Percentiles rank a stretch among this genome's conserved stretches.
Evolutionary conservation across 2,888 invertebrate genomes (phyloP).

Genomic region (Ophion slaviceki): DNA sequence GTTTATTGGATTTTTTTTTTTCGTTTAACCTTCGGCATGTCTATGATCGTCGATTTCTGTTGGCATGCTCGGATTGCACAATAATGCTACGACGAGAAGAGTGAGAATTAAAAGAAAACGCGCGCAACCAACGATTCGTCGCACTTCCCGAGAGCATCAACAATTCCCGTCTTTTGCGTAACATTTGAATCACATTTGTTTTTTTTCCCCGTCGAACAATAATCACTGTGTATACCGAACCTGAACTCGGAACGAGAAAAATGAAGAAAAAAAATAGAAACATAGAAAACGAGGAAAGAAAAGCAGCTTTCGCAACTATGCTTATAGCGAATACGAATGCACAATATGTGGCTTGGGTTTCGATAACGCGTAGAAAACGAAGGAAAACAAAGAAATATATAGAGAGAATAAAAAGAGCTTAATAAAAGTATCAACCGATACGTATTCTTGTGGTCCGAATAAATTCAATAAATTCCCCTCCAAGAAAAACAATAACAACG

Average conservation of each 20-base stretch:
- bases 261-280: not conserved
- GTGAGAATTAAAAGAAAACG: not conserved
- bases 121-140: not conserved
- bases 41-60: conserved; percentile 54
- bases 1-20: not conserved
- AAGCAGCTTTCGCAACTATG: conserved; percentile 18
- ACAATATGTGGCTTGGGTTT: conserved; percentile 13
- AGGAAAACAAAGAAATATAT: not conserved
- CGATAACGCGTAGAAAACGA: conserved; percentile 18
- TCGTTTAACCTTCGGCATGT: conserved; percentile 43
- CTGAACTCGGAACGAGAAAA: not conserved
- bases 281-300: not conserved
- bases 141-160: no score
- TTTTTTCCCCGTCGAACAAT: not conserved
- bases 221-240: not conserved
- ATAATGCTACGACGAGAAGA: conserved; percentile 9
- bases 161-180: no score
- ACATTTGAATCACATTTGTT: not conserved
- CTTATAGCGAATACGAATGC: conserved; percentile 22
- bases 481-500: not conserved
- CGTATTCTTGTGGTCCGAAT: conserved; percentile 12
- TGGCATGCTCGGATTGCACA: conserved; percentile 56
- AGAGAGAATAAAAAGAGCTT: not conserved
- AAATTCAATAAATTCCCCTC: conserved; percentile 5
- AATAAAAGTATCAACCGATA: conserved; percentile 6